Evolutionary conservation across 2,113 vertebrate species (phyloP).

Genomic region (Zosterops pallidus): DNA sequence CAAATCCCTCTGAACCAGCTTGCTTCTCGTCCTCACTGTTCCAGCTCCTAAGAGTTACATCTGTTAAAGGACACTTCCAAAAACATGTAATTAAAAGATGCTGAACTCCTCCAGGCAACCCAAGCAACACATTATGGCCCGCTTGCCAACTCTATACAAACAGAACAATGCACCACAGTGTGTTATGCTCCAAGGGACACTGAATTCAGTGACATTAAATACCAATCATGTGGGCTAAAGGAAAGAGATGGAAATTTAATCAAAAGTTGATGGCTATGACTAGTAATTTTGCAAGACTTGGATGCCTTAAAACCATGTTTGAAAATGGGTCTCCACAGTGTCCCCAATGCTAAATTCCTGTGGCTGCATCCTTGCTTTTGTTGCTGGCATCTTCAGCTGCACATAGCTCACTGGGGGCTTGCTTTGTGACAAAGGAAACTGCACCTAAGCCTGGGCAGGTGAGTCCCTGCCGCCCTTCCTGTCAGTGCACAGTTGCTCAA

Average conservation of each 20-base stretch:
- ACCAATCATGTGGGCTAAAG: background rate
- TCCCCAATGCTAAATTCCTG: background rate
- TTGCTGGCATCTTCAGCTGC: background rate
- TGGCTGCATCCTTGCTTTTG: background rate
- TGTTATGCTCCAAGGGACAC: background rate
- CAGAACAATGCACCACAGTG: background rate
- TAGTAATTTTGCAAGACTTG: background rate
- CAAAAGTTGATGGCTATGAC: background rate
- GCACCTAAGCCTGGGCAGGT: background rate
- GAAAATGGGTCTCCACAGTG: background rate
- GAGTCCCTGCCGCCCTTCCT: background rate
- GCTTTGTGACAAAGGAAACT: background rate
- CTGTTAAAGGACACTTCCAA: background rate
- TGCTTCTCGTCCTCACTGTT: background rate
- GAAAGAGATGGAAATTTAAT: background rate
- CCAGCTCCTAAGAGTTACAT: background rate
- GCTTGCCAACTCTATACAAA: background rate
- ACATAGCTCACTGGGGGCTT: accelerated
- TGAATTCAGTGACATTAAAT: background rate
- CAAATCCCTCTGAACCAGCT: background rate
- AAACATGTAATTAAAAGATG: background rate
- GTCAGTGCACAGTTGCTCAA: background rate
- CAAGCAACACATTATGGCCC: background rate
- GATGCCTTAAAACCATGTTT: background rate
- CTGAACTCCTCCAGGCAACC: background rate